Percentiles rank a stretch among this genome's conserved stretches.
Conservation (phyloP, 2,113 vertebrate genomes). For the Rhombomys opimus region DNA sequence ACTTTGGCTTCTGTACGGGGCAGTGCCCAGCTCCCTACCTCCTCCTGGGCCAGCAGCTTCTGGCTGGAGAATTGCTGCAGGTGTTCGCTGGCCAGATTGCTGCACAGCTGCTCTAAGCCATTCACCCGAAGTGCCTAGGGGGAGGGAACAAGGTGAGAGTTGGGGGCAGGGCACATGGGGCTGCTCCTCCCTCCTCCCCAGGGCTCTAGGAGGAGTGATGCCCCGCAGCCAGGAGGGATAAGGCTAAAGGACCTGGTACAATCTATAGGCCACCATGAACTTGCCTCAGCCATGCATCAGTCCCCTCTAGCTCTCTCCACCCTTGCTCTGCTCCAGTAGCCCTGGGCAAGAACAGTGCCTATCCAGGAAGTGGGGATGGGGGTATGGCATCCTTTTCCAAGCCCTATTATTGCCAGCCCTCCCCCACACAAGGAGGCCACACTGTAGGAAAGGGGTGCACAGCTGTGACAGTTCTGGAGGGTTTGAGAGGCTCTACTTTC, state of each 20-base stretch:
- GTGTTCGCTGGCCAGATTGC: conserved; percentile 95
- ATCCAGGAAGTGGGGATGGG: neutral
- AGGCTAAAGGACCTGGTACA: neutral
- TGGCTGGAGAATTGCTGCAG: conserved; percentile 91
- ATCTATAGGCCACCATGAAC: rapidly evolving
- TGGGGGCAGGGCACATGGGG: neutral
- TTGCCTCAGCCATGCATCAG: neutral
- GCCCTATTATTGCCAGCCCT: neutral
- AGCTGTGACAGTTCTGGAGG: neutral
- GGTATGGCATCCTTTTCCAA: neutral
- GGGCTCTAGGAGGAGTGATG: neutral
- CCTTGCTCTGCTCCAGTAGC: neutral
- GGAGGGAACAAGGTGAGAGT: neutral
- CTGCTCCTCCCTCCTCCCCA: neutral
- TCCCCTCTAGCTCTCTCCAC: neutral
- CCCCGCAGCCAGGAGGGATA: neutral
- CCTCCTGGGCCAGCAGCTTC: conserved; percentile 91
- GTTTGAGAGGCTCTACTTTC: neutral
- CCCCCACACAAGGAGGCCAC: neutral
- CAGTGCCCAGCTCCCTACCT: conserved; percentile 84
- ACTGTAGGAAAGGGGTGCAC: neutral
- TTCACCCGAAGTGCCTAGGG: conserved; percentile 93
- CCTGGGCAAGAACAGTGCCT: neutral
- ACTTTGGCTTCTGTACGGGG: neutral
- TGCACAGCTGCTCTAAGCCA: conserved; percentile 96